phyloP scores from a whole-genome alignment of 2,797 vertebrate species.

The Macroramphosus scolopax region DNA sequence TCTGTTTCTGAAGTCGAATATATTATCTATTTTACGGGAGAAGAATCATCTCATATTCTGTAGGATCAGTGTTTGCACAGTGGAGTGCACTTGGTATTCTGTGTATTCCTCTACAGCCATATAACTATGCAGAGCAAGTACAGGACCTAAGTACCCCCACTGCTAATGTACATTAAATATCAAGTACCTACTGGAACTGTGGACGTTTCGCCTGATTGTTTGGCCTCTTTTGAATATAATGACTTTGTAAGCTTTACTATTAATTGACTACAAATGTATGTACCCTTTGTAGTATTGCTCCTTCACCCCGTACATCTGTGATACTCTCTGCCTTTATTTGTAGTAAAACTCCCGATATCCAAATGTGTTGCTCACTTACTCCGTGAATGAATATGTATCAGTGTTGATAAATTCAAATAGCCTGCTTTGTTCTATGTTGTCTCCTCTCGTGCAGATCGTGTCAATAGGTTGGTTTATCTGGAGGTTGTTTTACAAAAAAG shows the following conservation, averaged over 20 bases:
- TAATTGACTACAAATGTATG: constrained; percentile 3
- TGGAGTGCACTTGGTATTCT: no score
- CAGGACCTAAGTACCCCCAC: no score
- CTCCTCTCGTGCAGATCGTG: constrained; percentile 13
- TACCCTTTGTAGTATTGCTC: no score
- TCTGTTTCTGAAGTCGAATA: no score
- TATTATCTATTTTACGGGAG: no score
- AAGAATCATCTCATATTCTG: no score
- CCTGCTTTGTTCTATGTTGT: background rate
- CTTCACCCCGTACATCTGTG: background rate
- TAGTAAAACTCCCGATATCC: no score
- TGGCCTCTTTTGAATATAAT: constrained; percentile 4
- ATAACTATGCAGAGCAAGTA: no score
- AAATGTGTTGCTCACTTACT: no score
- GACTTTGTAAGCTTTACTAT: constrained; percentile 5
- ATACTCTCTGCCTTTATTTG: no score
- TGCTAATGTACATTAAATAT: constrained; percentile 2
- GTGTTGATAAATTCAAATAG: background rate
- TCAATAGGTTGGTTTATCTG: constrained; percentile 30
- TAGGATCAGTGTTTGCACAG: no score
- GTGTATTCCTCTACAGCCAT: no score
- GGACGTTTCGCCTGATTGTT: background rate
- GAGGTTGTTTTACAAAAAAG: constrained; percentile 27
- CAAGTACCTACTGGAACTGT: constrained; percentile 2
- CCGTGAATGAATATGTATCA: constrained; percentile 10